Percentiles rank a stretch among this genome's conserved stretches.
These are phyloP conservation scores for Aphelinus atriplicis DNA, from an alignment of 1,140 invertebrate genomes.

Conservation along the genomic window DNA sequence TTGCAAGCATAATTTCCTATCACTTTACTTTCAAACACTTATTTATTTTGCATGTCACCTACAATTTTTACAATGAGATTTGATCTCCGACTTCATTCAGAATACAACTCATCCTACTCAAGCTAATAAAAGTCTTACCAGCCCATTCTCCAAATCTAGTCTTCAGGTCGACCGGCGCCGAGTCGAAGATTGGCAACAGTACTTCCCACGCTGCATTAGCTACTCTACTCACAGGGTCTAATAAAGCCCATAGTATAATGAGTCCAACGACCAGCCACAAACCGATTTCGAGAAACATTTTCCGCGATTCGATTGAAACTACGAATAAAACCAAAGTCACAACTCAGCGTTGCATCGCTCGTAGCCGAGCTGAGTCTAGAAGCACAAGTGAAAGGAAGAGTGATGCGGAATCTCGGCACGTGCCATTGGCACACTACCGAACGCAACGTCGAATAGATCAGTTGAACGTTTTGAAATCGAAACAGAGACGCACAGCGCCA, in stretches of 20 bases:
- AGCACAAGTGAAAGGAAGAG: conserved; percentile 39
- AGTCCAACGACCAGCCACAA: conserved; percentile 52
- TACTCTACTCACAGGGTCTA: conserved; percentile 49
- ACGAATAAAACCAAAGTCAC: background rate
- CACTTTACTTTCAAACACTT: no score
- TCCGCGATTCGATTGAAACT: conserved; percentile 4
- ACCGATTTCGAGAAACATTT: conserved; percentile 53
- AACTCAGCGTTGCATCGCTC: conserved; percentile 18
- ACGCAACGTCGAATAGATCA: no score
- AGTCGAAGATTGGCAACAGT: conserved; percentile 53
- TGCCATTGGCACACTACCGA: background rate
- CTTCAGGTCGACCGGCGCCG: conserved; percentile 55
- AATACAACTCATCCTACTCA: no score
- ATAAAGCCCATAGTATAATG: conserved; percentile 50
- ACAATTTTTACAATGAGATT: no score
- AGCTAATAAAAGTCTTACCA: conserved; percentile 46
- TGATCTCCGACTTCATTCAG: no score
- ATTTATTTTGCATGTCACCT: no score
- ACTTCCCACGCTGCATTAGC: conserved; percentile 51
- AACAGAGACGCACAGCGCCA: background rate
- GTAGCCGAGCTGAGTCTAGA: background rate
- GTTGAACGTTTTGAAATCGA: background rate
- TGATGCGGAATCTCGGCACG: background rate
- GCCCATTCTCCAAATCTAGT: conserved; percentile 61
- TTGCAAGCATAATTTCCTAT: no score